Evolutionary conservation across 1,140 invertebrate genomes (phyloP), one percentile per base, ranked within the genome.

Genomic region (Drosophila carrolli): DNA sequence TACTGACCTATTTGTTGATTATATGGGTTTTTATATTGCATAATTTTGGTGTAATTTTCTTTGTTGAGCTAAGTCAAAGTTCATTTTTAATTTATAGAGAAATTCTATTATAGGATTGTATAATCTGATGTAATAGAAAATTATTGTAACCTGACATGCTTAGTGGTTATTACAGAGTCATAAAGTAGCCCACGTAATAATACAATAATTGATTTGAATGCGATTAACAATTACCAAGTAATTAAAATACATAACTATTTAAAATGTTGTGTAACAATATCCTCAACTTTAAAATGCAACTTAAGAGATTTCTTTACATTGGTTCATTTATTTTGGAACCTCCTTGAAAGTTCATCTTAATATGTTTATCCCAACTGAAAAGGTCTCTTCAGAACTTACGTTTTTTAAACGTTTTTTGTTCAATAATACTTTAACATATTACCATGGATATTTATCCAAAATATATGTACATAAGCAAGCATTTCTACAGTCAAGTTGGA

Each of bases 311-410:
- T 23, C 23, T 23, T 23, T 19, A 19, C 29, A 32, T 8, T 32
- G 29, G 29, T 32, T 5, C 0, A 32, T 32, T 32, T 6, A 2
- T 6, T 32, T 32, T 32, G 32, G 73, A 81, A 77, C 74, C 79
- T 74, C 62, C 68, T 77, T 62, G 51, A 4, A 46, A 75, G 66
- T 78, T 82, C 74, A 75, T 82, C 79, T 82, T 82, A 61, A 75
- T 57, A 23, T 74, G 79, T 67, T 47, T 78, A 65, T 82, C 74
- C 79, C 68, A 78, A 82, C 67, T 78, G 54, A 82, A 78, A 75
- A 70, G 40, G 44, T 43, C 54, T 81, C 44, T 35, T 74, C 78
- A 44, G 13, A 60, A 81, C 77, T 44, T 74, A 76, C 41, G n/a
- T 44, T 29, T 35, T 51, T 62, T 58, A 47, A 62, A 60, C 50